Evolutionary conservation across 2,113 vertebrate genomes (phyloP).

Genomic region (Motacilla alba): DNA sequence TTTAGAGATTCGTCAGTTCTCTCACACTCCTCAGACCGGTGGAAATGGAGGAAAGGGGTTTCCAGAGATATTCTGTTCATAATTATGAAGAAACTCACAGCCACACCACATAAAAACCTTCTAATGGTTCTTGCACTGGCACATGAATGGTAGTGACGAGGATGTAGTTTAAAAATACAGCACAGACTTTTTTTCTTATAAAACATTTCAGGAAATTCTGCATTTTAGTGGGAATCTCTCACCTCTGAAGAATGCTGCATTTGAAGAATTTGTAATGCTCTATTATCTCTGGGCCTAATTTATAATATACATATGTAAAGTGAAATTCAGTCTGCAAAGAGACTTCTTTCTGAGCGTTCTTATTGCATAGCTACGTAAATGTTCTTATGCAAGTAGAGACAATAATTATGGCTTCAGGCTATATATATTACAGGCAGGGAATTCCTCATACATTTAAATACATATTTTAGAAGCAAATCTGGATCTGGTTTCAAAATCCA

Average conservation of each 20-base stretch:
- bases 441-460: conserved; percentile 13
- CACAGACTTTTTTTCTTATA: background rate
- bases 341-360: background rate
- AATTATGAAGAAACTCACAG: background rate
- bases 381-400: background rate
- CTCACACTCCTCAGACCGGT: background rate
- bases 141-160: background rate
- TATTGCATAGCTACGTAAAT: background rate
- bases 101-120: background rate
- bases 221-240: background rate
- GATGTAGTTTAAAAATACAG: background rate
- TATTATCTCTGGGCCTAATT: background rate
- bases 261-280: background rate
- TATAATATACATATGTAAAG: background rate
- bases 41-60: background rate
- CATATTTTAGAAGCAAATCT: background rate
- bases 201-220: background rate
- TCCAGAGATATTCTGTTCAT: background rate
- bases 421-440: background rate
- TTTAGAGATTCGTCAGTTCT: background rate
- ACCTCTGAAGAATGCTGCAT: background rate
- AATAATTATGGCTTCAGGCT: background rate
- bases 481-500: background rate
- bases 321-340: background rate
- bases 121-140: background rate